Evolutionary conservation across 2,888 invertebrate species (phyloP).

Genomic region (Portevinia maculata): DNA sequence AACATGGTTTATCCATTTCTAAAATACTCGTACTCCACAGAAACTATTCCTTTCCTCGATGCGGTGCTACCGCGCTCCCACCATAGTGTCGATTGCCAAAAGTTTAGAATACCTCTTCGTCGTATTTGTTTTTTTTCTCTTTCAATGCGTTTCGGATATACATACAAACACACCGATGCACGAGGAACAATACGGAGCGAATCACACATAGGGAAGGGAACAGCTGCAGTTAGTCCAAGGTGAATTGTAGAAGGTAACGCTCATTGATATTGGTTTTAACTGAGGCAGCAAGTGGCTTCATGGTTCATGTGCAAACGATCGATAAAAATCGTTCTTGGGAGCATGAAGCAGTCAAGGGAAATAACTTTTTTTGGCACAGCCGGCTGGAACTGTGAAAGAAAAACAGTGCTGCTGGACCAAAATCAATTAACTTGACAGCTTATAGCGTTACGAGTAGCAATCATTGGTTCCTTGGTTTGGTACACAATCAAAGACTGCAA

Average conservation of each 20-base stretch:
- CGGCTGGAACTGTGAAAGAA: not conserved
- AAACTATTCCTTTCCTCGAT: conserved; percentile 4
- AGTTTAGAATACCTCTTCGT: conserved; percentile 41
- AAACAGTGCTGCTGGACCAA: not conserved
- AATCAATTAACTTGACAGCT: conserved; percentile 47
- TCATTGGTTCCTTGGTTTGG: conserved; percentile 7
- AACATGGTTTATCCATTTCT: conserved; percentile 66
- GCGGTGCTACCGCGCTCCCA: conserved; percentile 8
- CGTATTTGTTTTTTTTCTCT: conserved; percentile 8
- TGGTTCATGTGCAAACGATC: conserved; percentile 40
- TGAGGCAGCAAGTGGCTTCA: conserved; percentile 55
- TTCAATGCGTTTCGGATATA: conserved; percentile 17
- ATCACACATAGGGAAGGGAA: conserved; percentile 3
- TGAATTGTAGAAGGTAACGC: conserved; percentile 20
- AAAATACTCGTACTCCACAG: conserved; percentile 10
- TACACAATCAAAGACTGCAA: not conserved
- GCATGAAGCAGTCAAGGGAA: conserved; percentile 8
- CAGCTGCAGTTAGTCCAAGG: conserved; percentile 60
- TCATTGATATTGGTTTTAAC: conserved; percentile 30
- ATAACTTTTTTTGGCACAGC: conserved; percentile 30
- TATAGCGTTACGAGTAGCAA: not conserved
- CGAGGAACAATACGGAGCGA: not conserved
- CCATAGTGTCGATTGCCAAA: conserved; percentile 63
- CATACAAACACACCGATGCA: not conserved
- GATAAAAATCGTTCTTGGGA: conserved; percentile 54